These are phyloP conservation scores for Dromas ardeola DNA, from an alignment of 2,113 vertebrate genomes.

Conservation along the genomic window DNA sequence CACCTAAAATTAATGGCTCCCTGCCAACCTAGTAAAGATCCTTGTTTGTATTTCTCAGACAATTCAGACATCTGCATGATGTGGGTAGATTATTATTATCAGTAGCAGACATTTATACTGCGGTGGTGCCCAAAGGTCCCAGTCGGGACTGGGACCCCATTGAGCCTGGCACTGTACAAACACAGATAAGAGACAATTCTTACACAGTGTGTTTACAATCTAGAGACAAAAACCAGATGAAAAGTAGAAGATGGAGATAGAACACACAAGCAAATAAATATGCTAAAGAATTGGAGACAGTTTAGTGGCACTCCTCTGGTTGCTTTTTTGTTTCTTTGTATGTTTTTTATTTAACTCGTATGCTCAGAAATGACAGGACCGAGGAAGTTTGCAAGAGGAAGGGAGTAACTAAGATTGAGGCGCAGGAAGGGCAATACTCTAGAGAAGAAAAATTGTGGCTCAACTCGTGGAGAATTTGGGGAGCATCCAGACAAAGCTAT, in stretches of 20 bases:
- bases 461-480: background rate
- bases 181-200: slow-evolving; percentile 62
- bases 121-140: slow-evolving; percentile 56
- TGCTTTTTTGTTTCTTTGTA: background rate
- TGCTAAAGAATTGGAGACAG: background rate
- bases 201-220: slow-evolving; percentile 24
- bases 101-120: slow-evolving; percentile 57
- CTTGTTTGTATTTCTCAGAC: slow-evolving; percentile 64
- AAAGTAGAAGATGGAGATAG: background rate
- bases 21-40: slow-evolving; percentile 53
- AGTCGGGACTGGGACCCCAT: background rate
- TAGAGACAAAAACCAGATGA: slow-evolving; percentile 53
- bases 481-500: background rate
- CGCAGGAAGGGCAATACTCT: background rate
- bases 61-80: slow-evolving; percentile 60
- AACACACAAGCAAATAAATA: slow-evolving; percentile 36
- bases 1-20: slow-evolving; percentile 42
- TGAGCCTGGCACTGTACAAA: slow-evolving; percentile 65
- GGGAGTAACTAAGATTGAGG: slow-evolving; percentile 34
- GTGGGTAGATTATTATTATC: slow-evolving; percentile 59
- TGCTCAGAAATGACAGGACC: background rate
- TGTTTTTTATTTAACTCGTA: background rate
- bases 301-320: background rate
- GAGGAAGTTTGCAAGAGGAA: slow-evolving; percentile 39
- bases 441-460: background rate